A percentile compares a stretch with the other conserved stretches of the same genome.
Evolutionary conservation across 2,888 invertebrate genomes (phyloP).

Genomic region (Capitulum mitella): DNA sequence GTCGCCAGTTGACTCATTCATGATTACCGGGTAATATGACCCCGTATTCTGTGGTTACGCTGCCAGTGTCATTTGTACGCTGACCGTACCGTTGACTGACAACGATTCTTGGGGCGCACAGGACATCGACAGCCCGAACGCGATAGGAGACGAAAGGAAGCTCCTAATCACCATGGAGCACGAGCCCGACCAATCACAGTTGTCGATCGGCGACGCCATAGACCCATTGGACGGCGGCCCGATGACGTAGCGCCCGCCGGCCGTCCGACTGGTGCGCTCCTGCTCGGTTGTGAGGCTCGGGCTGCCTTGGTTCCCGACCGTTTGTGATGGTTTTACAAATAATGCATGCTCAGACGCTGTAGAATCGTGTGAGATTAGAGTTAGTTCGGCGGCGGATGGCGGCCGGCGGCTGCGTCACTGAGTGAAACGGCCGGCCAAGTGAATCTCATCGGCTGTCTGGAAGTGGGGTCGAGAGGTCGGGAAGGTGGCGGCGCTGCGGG

Average conservation of each 20-base stretch:
- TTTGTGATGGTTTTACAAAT: neutral
- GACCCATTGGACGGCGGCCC: neutral
- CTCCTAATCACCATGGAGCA: conserved; percentile 12
- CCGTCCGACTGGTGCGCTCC: neutral
- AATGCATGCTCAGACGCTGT: neutral
- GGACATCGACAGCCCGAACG: neutral
- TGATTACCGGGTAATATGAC: neutral
- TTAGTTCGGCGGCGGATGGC: neutral
- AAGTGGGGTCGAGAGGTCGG: neutral
- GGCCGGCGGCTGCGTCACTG: neutral
- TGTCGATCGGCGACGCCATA: neutral
- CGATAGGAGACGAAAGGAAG: neutral
- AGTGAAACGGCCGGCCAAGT: neutral
- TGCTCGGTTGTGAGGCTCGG: neutral
- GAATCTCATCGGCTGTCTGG: neutral
- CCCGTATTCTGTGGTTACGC: neutral
- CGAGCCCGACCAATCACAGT: neutral
- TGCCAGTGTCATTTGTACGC: too few species aligned
- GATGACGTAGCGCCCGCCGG: neutral
- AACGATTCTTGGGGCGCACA: neutral
- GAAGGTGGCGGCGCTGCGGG: neutral
- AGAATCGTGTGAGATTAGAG: neutral
- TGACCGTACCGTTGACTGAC: too few species aligned
- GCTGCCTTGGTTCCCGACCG: too few species aligned
- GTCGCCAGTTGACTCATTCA: neutral